phyloP scores from a whole-genome alignment of 2,113 vertebrate genomes.

The Sylvilagus bachmani region DNA sequence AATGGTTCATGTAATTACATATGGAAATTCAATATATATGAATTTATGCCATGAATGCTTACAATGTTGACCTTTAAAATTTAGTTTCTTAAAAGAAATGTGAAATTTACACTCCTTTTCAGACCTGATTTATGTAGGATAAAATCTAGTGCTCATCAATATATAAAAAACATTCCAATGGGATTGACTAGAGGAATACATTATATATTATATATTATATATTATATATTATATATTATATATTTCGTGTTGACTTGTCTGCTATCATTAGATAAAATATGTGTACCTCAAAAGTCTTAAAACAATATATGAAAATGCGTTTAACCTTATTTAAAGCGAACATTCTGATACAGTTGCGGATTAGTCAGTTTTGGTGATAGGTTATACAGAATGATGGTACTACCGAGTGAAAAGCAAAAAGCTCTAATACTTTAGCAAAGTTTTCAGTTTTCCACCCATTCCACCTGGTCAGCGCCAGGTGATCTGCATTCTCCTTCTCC shows the following conservation, averaged over 20 bases:
- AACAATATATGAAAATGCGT: constrained; percentile 15
- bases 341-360: neutral
- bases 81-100: constrained; percentile 33
- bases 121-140: neutral
- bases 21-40: neutral
- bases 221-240: neutral
- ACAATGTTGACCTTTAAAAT: neutral
- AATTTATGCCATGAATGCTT: constrained; percentile 40
- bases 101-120: constrained; percentile 49
- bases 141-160: constrained; percentile 5
- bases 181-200: neutral
- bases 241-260: constrained; percentile 14
- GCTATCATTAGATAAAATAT: neutral
- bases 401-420: neutral
- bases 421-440: neutral
- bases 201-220: neutral
- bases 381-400: neutral
- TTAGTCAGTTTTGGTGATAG: constrained; percentile 42
- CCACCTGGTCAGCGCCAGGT: neutral
- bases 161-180: neutral
- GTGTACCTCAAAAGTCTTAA: neutral
- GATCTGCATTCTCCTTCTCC: neutral
- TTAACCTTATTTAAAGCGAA: constrained; percentile 23
- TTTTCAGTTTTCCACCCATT: constrained; percentile 25
- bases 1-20: constrained; percentile 18